phyloP scores from a whole-genome alignment of 2,797 vertebrate genomes.

The Falco peregrinus region DNA sequence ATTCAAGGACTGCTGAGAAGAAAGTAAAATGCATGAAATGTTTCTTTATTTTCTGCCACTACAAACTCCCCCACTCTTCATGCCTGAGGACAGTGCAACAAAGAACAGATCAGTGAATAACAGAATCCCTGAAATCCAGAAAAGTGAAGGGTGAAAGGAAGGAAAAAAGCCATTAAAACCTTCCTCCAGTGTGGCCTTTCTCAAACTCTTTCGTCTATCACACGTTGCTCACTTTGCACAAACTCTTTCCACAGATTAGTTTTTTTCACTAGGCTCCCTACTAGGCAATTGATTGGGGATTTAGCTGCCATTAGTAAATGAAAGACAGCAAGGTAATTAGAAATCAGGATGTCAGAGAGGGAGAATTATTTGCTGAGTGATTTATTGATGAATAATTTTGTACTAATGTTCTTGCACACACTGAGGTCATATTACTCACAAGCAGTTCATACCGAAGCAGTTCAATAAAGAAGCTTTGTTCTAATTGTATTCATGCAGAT shows the following conservation, averaged over 20 bases:
- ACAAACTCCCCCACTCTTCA: not conserved
- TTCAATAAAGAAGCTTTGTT: conserved; percentile 38
- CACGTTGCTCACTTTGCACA: not conserved
- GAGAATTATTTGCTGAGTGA: conserved; percentile 71
- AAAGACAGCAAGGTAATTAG: conserved; percentile 67
- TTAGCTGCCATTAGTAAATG: conserved; percentile 45
- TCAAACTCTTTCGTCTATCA: not conserved
- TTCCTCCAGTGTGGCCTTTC: not conserved
- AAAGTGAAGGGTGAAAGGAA: not conserved
- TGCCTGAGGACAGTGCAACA: not conserved
- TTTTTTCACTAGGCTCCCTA: not conserved
- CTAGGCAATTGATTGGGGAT: conserved; percentile 37
- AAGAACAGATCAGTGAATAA: not conserved
- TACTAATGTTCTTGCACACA: conserved; percentile 20
- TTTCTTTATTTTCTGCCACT: not conserved
- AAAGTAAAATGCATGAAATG: not conserved
- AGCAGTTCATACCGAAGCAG: conserved; percentile 32
- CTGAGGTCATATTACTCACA: conserved; percentile 33
- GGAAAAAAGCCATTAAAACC: not conserved
- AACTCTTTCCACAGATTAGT: not conserved
- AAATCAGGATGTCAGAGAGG: conserved; percentile 39
- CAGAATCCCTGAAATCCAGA: not conserved
- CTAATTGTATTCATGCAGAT: not conserved
- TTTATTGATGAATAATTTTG: conserved; percentile 69
- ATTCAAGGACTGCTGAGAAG: not conserved